These are phyloP conservation scores for Poecilia gillii DNA, from an alignment of 2,797 vertebrate species.

Conservation along the genomic window DNA sequence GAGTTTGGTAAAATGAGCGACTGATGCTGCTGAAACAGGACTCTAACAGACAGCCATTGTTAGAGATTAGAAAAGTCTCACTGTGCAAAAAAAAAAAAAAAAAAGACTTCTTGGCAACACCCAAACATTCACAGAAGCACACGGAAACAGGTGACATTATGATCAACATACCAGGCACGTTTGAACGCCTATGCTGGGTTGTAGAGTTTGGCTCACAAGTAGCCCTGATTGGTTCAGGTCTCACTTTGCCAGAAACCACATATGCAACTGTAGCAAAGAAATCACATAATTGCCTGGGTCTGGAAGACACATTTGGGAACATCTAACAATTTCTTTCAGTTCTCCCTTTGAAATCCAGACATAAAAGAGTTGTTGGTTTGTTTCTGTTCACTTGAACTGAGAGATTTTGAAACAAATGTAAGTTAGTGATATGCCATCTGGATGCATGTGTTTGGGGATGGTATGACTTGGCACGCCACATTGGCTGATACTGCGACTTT, in stretches of 20 bases:
- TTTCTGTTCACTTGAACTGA: constrained; percentile 31
- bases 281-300: constrained; percentile 3
- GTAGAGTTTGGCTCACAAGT: constrained; percentile 31
- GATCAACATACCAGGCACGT: constrained; percentile 39
- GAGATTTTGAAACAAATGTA: constrained; percentile 29
- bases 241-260: constrained; percentile 30
- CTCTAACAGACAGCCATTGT: constrained; percentile 21
- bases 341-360: constrained; percentile 16
- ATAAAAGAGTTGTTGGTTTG: neutral
- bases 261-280: constrained; percentile 8
- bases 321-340: constrained; percentile 8
- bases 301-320: neutral
- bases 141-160: constrained; percentile 59
- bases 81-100: constrained; percentile 13
- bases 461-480: constrained; percentile 58
- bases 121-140: constrained; percentile 21
- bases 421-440: constrained; percentile 48
- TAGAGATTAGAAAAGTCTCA: constrained; percentile 38
- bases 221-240: constrained; percentile 62
- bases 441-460: constrained; percentile 46
- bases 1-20: constrained; percentile 31
- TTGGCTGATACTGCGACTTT: constrained; percentile 49
- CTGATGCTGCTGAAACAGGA: constrained; percentile 21
- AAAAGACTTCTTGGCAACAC: constrained; percentile 22
- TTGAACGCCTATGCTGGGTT: constrained; percentile 28